Conservation (phyloP, 2,113 vertebrate genomes). For the Rhinolophus ferrumequinum region DNA sequence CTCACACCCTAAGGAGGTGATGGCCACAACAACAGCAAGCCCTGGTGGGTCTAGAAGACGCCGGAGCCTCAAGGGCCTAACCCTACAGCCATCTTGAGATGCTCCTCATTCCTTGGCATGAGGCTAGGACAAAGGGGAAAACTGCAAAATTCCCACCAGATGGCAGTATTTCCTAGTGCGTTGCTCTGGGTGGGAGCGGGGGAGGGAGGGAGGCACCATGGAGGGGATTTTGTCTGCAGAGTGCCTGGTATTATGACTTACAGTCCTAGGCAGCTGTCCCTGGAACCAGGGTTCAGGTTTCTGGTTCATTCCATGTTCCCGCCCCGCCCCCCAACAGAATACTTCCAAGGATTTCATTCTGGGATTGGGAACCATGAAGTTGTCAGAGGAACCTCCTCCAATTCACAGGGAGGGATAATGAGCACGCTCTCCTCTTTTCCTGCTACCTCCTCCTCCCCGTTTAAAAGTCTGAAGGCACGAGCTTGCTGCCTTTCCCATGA, state of each 20-base stretch:
- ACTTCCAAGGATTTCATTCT: background rate
- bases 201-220: background rate
- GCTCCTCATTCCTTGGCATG: background rate
- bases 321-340: background rate
- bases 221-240: background rate
- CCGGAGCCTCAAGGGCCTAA: too few relatives aligned
- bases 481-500: background rate
- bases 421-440: too few relatives aligned
- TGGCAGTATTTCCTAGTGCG: slow-evolving; percentile 49
- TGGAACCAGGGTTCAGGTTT: background rate
- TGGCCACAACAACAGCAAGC: background rate
- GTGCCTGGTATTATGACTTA: background rate
- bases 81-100: background rate
- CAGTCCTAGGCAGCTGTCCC: background rate
- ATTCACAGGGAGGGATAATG: background rate
- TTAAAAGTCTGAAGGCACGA: background rate
- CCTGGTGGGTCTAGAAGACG: background rate
- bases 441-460: background rate
- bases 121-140: background rate
- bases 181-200: background rate
- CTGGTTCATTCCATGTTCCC: background rate
- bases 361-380: background rate
- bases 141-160: slow-evolving; percentile 9
- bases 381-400: background rate
- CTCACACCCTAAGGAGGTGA: background rate